Evolutionary conservation across 2,888 invertebrate species (phyloP), one percentile per base, ranked within the genome.

Genomic region (Eilema caniola): DNA sequence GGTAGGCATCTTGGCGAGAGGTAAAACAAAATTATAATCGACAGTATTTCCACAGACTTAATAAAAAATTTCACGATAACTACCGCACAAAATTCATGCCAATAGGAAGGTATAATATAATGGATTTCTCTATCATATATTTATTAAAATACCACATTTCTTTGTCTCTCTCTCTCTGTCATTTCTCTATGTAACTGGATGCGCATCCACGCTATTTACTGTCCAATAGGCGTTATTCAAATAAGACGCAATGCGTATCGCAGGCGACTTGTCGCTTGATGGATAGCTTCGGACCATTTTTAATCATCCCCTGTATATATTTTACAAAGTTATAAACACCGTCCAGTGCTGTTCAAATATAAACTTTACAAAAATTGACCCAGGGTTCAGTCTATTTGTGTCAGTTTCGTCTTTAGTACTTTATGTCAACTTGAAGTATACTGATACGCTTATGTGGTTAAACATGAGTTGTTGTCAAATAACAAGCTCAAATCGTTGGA

Each of bases 201-300:
- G 16, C 72, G 63, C 59, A 75, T 84, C 84, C 53, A 78, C 60
- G 33, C 67, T 25, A 31, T 74, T 78, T 63, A 33, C 75, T 82
- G 73, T 84, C 67, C 75, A 68, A 74, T 81, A 76, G 83, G 76
- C 85, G 85, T 88, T 93, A 93, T 93, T 92, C 90, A 93, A 93
- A 94, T 93, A 92, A 92, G 92, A 88, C 87, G 83, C 88, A 81
- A 78, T 84, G 86, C 86, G 86, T 89, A 91, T 89, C 89, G 88
- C 85, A 84, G 85, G 85, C 87, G 89, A 91, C 90, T 89, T 87
- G 90, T 90, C 90, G 85, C 83, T 89, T 95, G 94, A 95, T 95
- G 90, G 95, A 95, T 94, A 86, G 90, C 89, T 88, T 82, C 83
- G 82, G 87, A 89, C 89, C 88, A 90, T 92, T 94, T 94, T 94